Evolutionary conservation across 2,113 vertebrate species (phyloP), one percentile per base, ranked within the genome.

Genomic region (Lagopus leucura): DNA sequence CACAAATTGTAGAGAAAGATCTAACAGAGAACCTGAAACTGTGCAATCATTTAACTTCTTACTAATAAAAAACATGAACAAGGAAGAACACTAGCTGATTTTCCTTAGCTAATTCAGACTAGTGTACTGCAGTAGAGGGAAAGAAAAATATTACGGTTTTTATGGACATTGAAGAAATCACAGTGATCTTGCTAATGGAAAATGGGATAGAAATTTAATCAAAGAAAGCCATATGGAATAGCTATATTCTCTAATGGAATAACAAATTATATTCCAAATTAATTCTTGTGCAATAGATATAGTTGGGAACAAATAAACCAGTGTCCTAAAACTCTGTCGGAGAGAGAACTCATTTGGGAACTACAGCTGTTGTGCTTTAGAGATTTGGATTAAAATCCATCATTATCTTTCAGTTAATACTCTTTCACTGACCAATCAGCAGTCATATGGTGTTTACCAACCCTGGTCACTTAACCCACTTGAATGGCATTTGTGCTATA

Each of bases 391-490:
- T 98, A 98, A 98, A 98, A 97, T 96, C 91, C 96, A 97, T 98
- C 97, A 97, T 98, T 98, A 98, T 98, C 97, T 98, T 97, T 94
- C 93, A 89, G 97, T 97, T 98, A 97, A 98, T 98, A 98, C 98
- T 97, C 98, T 97, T 97, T 88, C 95, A 94, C 92, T 84, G 93
- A 98, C 98, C 98, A 98, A 98, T 98, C 97, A 97, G 95, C 96
- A 97, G 97, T 98, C 97, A 98, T 97, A 97, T 95, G 96, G 97
- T 97, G 90, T 98, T 98, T 98, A 98, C 97, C 97, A 97, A 94
- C 81, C 92, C 94, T 92, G 85, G 95, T 97, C 96, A 97, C 96
- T 97, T 98, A 98, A 98, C 97, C 97, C 97, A 98, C 96, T 98
- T 97, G 97, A 97, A 98, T 93, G 95, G 98, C 91, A 97, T 98